Evolutionary conservation across 2,888 invertebrate genomes (phyloP), one percentile per base, ranked within the genome.

Genomic region (Noctua janthe): DNA sequence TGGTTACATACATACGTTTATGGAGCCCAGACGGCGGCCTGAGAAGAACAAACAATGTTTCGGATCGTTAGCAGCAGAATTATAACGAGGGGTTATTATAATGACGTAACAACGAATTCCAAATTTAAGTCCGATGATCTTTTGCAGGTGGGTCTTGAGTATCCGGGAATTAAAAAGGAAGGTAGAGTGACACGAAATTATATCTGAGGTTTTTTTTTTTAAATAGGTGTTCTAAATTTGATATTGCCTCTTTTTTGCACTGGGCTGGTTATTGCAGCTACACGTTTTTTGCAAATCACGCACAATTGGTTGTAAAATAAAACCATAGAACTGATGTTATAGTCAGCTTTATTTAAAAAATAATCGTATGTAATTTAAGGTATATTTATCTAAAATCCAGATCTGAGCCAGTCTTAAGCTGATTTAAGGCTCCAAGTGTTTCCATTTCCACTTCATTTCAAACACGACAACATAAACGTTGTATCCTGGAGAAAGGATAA

Each of bases 21-120:
- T 92, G 89, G 91, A 92, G 91, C 92, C 92, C 92, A 93, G 92
- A 93, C 92, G 91, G 92, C 93, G 93, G 94, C 92, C 91, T 92
- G 94, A 94, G 95, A 95, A 96, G 96, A 97, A 97, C 97, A 97
- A 97, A 97, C 97, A 97, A 93, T 95, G 95, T 95, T 94, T 96
- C 94, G 95, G 95, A 90, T 97, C 96, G 97, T 97, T 97, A 96
- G 94, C 90, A 94, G 93, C 94, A 94, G 92, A 95, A 96, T 95
- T 95, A 96, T 93, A 91, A 92, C 92, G 91, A 93, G 93, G 92
- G 92, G 92, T 94, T 95, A 95, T 96, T 96, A 96, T 82, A 82
- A 82, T 95, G 94, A 94, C 91, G 92, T 94, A 94, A 93, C 90
- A 90, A 87, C 88, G 87, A 92, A 90, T 90, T 90, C 90, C 89